Evolutionary conservation across 2,888 invertebrate species (phyloP).

Genomic region (Xestia ashworthii): DNA sequence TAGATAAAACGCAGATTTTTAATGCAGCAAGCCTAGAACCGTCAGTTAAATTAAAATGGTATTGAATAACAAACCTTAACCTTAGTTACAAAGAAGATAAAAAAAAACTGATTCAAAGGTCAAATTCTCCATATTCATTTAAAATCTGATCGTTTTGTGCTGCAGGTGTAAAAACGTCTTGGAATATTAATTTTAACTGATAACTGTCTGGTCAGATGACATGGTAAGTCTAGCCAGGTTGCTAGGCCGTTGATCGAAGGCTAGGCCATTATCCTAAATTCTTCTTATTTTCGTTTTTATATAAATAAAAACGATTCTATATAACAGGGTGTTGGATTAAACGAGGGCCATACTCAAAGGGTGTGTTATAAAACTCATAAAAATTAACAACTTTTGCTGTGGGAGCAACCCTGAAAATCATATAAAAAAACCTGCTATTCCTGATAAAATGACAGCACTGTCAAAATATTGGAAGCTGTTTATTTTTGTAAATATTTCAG

Average conservation of each 20-base stretch:
- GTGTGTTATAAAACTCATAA: background rate
- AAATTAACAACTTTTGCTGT: background rate
- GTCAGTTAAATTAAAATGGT: background rate
- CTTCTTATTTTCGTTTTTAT: background rate
- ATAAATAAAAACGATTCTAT: background rate
- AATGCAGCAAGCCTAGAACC: background rate
- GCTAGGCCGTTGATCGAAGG: background rate
- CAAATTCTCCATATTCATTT: constrained; percentile 3
- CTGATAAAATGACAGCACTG: background rate
- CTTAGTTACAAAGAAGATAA: background rate
- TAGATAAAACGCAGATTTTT: background rate
- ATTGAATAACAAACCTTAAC: background rate
- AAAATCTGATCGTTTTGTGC: background rate
- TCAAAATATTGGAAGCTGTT: background rate
- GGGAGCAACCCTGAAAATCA: background rate
- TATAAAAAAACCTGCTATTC: background rate
- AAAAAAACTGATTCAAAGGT: constrained; percentile 23
- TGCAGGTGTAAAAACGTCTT: background rate
- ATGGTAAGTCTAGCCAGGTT: background rate
- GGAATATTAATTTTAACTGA: constrained; percentile 9
- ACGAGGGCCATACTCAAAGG: background rate
- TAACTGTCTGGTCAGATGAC: constrained; percentile 16
- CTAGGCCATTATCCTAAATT: no score
- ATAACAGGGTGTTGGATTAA: background rate
- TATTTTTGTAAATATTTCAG: background rate